Evolutionary conservation across 2,113 vertebrate species (phyloP).

Genomic region (Pedetes capensis): DNA sequence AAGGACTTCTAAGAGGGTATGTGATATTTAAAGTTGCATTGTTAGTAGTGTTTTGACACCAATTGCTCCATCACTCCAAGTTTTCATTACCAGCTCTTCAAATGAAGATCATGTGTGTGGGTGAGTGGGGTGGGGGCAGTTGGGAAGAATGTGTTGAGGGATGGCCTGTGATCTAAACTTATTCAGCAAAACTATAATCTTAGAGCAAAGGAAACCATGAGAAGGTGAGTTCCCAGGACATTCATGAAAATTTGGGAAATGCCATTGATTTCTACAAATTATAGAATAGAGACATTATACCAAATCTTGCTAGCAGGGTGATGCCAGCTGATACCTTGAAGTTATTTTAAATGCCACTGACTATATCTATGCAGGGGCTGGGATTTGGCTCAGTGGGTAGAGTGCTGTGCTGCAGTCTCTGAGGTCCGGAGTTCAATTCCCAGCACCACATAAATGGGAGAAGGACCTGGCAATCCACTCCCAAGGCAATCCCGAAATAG

Average conservation of each 20-base stretch:
- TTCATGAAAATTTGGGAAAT: neutral
- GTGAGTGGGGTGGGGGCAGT: accelerated
- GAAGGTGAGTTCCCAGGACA: neutral
- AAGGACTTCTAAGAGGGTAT: neutral
- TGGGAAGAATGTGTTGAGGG: neutral
- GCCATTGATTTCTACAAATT: neutral
- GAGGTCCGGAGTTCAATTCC: too few relatives aligned
- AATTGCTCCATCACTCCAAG: neutral
- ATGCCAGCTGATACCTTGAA: neutral
- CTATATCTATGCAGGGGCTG: too few relatives aligned
- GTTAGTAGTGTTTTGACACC: neutral
- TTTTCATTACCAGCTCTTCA: neutral
- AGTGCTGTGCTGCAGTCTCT: too few relatives aligned
- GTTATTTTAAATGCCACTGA: neutral
- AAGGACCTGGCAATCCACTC: too few relatives aligned
- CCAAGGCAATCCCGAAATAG: too few relatives aligned
- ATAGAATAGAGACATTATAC: neutral
- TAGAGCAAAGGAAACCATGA: neutral
- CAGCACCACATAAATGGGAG: too few relatives aligned
- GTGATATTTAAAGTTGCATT: neutral
- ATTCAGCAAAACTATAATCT: neutral
- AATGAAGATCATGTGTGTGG: neutral
- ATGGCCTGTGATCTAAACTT: neutral
- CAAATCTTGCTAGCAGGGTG: neutral
- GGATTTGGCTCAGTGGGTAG: too few relatives aligned